Conservation (phyloP, 1,140 invertebrate genomes). For the Drosophila orena region DNA sequence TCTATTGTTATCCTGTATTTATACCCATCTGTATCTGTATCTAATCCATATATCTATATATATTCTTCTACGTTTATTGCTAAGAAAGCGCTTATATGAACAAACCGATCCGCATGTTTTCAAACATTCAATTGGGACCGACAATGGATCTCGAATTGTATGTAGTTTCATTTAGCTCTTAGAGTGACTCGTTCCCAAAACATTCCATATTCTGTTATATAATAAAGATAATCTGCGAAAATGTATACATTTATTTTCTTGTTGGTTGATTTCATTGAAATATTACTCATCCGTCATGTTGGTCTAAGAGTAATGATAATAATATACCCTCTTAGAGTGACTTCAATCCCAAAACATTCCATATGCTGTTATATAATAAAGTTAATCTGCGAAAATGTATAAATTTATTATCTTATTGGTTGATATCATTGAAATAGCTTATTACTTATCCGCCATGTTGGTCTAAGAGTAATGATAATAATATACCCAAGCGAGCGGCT, state of each 20-base stretch:
- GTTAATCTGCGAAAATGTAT: constrained; percentile 5
- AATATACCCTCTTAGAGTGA: background rate
- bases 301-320: too few relatives aligned
- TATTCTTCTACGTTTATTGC: constrained; percentile 27
- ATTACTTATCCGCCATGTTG: too few relatives aligned
- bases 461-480: too few relatives aligned
- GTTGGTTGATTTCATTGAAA: too few relatives aligned
- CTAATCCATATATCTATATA: constrained; percentile 11
- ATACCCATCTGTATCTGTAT: constrained; percentile 5
- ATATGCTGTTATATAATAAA: constrained; percentile 26
- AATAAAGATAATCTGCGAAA: constrained; percentile 27
- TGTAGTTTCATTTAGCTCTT: constrained; percentile 9
- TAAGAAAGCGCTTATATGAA: constrained; percentile 49
- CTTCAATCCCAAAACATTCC: constrained; percentile 4
- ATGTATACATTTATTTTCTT: background rate
- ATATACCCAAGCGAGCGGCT: too few relatives aligned
- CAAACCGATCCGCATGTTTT: constrained; percentile 20
- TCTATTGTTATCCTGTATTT: constrained; percentile 48
- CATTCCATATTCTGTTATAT: constrained; percentile 11
- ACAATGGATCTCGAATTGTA: background rate
- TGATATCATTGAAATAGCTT: too few relatives aligned
- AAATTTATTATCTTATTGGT: background rate
- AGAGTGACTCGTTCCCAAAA: constrained; percentile 2
- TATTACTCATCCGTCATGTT: too few relatives aligned
- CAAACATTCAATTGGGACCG: constrained; percentile 1